Conservation (phyloP, 2,888 invertebrate species). For the Clusia tigrina region DNA sequence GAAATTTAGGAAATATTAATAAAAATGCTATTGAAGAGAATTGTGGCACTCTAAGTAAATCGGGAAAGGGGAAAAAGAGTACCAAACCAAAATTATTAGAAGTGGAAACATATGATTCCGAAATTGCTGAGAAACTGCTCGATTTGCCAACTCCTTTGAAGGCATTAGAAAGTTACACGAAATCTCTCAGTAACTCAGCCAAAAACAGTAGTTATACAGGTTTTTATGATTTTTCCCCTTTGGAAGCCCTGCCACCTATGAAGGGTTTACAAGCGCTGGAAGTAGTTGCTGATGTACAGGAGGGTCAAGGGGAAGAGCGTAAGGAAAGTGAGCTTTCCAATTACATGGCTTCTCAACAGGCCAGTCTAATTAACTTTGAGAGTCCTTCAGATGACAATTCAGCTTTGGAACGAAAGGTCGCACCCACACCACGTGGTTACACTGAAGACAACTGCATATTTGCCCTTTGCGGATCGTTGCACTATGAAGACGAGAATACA, state of each 20-base stretch:
- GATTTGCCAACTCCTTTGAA: conserved; percentile 31
- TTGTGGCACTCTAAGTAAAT: conserved; percentile 35
- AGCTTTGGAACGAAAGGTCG: conserved; percentile 42
- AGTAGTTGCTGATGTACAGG: conserved; percentile 21
- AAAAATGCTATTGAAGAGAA: conserved; percentile 22
- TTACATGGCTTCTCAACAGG: conserved; percentile 33
- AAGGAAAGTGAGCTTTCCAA: background rate
- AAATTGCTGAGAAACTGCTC: conserved; percentile 26
- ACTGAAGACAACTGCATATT: conserved; percentile 59
- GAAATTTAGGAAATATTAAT: conserved; percentile 20
- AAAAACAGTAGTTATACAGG: no score
- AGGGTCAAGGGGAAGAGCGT: background rate
- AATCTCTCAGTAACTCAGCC: no score
- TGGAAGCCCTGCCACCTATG: no score
- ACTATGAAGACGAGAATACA: conserved; percentile 56
- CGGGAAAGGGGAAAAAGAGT: conserved; percentile 24
- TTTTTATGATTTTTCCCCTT: conserved; percentile 49
- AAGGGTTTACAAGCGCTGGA: no score
- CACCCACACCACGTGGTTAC: conserved; percentile 49
- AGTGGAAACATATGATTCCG: conserved; percentile 27
- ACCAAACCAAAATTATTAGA: conserved; percentile 24
- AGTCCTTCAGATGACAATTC: conserved; percentile 57
- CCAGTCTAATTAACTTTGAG: conserved; percentile 62
- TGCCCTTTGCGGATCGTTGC: conserved; percentile 62
- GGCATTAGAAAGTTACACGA: no score